Evolutionary conservation across 2,888 invertebrate species (phyloP).

Genomic region (Melanargia galathea): DNA sequence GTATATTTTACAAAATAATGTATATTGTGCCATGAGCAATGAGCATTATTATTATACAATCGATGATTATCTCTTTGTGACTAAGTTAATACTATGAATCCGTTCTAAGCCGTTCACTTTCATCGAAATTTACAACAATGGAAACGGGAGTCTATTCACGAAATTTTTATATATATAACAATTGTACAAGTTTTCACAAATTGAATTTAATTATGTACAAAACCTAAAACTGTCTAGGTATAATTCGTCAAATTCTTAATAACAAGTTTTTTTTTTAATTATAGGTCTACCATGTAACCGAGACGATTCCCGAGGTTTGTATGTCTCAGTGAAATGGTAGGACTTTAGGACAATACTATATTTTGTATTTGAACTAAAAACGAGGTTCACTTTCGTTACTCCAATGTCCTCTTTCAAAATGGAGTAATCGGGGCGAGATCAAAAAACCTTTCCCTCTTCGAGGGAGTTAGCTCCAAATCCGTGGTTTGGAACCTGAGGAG

Average conservation of each 20-base stretch:
- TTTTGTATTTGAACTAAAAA: no score
- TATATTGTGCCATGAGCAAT: not conserved
- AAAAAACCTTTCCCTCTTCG: not conserved
- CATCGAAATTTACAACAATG: not conserved
- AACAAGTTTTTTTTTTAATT: not conserved
- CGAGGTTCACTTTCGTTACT: no score
- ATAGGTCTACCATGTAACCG: no score
- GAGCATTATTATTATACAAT: not conserved
- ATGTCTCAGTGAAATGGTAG: no score
- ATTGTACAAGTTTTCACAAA: not conserved
- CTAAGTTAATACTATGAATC: not conserved
- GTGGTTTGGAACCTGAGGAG: conserved; percentile 59
- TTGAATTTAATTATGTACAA: not conserved
- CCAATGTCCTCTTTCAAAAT: not conserved
- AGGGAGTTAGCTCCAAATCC: conserved; percentile 59
- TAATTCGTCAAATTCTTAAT: not conserved
- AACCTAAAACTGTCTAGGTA: not conserved
- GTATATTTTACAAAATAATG: not conserved
- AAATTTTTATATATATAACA: no score
- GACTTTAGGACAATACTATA: no score
- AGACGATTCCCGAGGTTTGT: no score
- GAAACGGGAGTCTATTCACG: not conserved
- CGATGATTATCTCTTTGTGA: not conserved
- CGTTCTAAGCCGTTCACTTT: not conserved
- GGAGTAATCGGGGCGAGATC: not conserved